Evolutionary conservation across 2,888 invertebrate species (phyloP), one percentile per base, ranked within the genome.

Genomic region (Odontomyia ornata): DNA sequence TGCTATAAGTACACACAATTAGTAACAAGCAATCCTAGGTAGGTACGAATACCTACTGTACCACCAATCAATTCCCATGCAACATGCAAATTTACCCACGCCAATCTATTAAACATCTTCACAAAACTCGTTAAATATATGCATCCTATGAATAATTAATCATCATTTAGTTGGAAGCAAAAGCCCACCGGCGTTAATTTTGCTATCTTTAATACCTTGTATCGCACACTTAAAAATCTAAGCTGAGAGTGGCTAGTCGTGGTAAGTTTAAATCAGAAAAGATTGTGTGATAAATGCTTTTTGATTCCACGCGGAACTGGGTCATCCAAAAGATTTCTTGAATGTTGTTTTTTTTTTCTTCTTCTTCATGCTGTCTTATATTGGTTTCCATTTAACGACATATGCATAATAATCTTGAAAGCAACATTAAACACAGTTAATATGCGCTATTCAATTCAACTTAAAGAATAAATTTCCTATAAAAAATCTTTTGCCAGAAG

Each of bases 241-340:
- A n/a, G n/a, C n/a, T n/a, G n/a, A n/a, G n/a, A n/a, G n/a, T n/a
- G n/a, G n/a, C n/a, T n/a, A n/a, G n/a, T 52, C 18, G 52, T 4
- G 52, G n/a, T n/a, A 13, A 52, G 52, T 13, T 9, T 52, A 67
- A 67, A 43, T 36, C 30, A 23, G 11, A 36, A 43, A 43, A 11
- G 21, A 43, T 27, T 67, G 36, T n/a, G n/a, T 67, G 67, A 67
- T 67, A n/a, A 67, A 67, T 46, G 30, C 15, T n/a, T 65, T 65
- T 30, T 60, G 57, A 25, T 60, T 60, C 57, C 18, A n/a, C 23
- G 5, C 21, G 25, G 57, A 60, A 23, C 25, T 21, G 57, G 57
- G 57, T 60, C 57, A 60, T 25, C 52, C 18, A 13, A 52, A 4
- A 18, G 52, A 4, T 52, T 52, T 23, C 21, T 60, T 25, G 25